phyloP scores from a whole-genome alignment of 2,888 invertebrate genomes.

The Tenthredo amoena region DNA sequence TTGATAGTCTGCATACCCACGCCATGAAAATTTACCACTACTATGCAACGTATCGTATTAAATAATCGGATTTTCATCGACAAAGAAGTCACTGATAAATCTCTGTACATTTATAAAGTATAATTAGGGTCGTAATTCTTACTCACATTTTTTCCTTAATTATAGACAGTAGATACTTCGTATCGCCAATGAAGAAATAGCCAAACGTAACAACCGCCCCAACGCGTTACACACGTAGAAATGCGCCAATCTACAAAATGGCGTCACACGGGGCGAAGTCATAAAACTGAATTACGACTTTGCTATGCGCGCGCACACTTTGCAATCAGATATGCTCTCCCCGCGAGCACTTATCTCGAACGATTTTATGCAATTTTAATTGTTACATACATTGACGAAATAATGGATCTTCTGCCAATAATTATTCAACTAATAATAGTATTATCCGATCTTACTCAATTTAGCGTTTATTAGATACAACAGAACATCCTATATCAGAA shows the following conservation, averaged over 20 bases:
- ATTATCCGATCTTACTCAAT: neutral
- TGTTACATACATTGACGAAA: neutral
- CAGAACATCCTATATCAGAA: neutral
- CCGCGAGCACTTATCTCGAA: neutral
- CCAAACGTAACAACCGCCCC: slow-evolving; percentile 58
- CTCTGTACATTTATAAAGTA: neutral
- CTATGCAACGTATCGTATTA: neutral
- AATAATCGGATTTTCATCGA: neutral
- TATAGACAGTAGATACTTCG: neutral
- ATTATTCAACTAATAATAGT: neutral
- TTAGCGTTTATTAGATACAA: neutral
- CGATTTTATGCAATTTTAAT: neutral
- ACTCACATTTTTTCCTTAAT: neutral
- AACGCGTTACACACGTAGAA: slow-evolving; percentile 66
- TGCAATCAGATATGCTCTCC: neutral
- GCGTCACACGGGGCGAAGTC: slow-evolving; percentile 34
- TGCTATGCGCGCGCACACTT: slow-evolving; percentile 36
- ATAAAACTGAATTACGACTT: slow-evolving; percentile 9
- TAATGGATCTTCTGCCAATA: neutral
- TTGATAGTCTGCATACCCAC: slow-evolving; percentile 38
- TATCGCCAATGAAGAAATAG: slow-evolving; percentile 16
- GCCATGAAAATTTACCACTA: slow-evolving; percentile 50
- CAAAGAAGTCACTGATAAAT: neutral
- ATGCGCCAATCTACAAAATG: slow-evolving; percentile 65
- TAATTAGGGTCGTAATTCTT: neutral